These are phyloP conservation scores for Galendromus occidentalis DNA, from an alignment of 1,140 invertebrate species.

Conservation along the genomic window DNA sequence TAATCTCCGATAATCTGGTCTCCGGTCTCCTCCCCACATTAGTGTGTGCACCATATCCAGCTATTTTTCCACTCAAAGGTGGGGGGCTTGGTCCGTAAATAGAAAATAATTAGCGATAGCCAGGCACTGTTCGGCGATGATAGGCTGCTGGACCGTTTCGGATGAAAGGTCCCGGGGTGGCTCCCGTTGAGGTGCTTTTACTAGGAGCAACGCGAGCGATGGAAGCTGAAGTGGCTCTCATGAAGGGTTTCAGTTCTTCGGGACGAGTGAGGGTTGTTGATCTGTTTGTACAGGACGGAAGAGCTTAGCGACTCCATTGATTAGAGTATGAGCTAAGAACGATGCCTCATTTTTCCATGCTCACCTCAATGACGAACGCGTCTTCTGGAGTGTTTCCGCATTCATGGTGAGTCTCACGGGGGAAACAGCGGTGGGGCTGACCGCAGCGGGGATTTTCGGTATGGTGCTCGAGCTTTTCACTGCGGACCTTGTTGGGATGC, in stretches of 20 bases:
- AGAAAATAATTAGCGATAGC: not conserved
- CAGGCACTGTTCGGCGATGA: not conserved
- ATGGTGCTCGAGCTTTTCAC: not conserved
- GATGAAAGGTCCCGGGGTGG: not conserved
- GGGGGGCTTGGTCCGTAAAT: too few relatives aligned
- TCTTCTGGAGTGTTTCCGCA: not conserved
- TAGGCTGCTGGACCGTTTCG: not conserved
- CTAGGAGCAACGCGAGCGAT: not conserved
- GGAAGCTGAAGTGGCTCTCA: not conserved
- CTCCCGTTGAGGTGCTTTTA: not conserved
- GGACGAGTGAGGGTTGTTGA: not conserved
- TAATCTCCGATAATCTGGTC: too few relatives aligned
- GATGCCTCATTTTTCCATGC: not conserved
- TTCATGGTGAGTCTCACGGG: not conserved
- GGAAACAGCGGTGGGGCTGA: not conserved
- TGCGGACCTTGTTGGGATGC: not conserved
- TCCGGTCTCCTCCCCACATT: too few relatives aligned
- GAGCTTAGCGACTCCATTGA: too few relatives aligned
- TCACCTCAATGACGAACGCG: not conserved
- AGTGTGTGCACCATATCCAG: too few relatives aligned
- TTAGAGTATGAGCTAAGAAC: too few relatives aligned
- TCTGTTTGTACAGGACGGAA: not conserved
- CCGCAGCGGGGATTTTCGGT: not conserved
- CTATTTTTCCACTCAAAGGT: too few relatives aligned
- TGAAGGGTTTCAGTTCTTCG: not conserved